These are phyloP conservation scores for Zophobas morio DNA, from an alignment of 1,140 invertebrate species.

Conservation along the genomic window DNA sequence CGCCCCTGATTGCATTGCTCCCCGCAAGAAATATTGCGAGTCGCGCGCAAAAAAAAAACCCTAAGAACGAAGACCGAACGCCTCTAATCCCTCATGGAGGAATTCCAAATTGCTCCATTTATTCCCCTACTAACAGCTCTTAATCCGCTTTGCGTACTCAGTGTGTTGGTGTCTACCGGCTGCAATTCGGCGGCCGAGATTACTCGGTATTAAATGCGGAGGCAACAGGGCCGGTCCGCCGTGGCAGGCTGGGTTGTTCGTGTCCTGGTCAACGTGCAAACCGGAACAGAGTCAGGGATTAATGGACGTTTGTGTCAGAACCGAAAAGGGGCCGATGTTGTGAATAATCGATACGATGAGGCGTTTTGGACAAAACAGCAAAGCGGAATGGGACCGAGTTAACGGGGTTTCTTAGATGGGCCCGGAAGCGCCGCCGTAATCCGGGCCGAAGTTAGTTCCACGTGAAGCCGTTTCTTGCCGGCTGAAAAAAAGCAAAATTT, in stretches of 20 bases:
- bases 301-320: constrained; percentile 28
- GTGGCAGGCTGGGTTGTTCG: constrained; percentile 7
- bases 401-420: constrained; percentile 5
- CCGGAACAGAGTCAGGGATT: constrained; percentile 33
- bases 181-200: constrained; percentile 43
- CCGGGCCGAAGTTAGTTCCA: background rate
- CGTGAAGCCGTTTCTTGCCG: too few species aligned
- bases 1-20: too few species aligned
- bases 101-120: constrained; percentile 55
- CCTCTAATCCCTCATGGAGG: constrained; percentile 52
- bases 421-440: background rate
- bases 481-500: too few species aligned
- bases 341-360: constrained; percentile 35
- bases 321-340: background rate
- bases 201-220: constrained; percentile 41
- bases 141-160: constrained; percentile 56
- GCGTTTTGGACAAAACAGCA: constrained; percentile 35
- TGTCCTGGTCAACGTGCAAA: constrained; percentile 22
- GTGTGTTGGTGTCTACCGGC: constrained; percentile 38
- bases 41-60: background rate
- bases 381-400: background rate
- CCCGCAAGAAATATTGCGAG: too few species aligned
- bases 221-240: background rate
- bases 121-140: constrained; percentile 52
- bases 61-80: background rate